These are phyloP conservation scores for Opisthograptis luteolata DNA, from an alignment of 2,888 invertebrate species.

Conservation along the genomic window DNA sequence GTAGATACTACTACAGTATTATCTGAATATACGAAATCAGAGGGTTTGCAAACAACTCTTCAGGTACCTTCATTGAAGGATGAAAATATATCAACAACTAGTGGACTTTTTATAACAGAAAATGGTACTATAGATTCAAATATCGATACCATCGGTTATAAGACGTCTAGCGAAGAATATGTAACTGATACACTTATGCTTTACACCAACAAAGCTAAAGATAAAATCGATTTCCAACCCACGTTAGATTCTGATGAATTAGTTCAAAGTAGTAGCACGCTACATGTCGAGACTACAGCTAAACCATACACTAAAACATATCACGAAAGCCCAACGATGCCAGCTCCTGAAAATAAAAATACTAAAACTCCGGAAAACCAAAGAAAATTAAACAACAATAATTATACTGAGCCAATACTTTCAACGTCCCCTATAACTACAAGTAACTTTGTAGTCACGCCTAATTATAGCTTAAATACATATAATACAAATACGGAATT, in stretches of 20 bases:
- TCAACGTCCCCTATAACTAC: conserved; percentile 37
- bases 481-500: conserved; percentile 2
- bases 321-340: conserved; percentile 49
- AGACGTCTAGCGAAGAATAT: conserved; percentile 6
- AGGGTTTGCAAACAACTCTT: neutral
- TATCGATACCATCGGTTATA: neutral
- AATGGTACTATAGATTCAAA: conserved; percentile 9
- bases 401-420: conserved; percentile 55
- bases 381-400: conserved; percentile 64
- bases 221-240: conserved; percentile 24
- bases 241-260: conserved; percentile 53
- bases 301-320: conserved; percentile 57
- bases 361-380: conserved; percentile 76
- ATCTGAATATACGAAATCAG: neutral
- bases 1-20: neutral
- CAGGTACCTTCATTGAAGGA: neutral
- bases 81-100: neutral
- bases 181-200: conserved; percentile 13
- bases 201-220: conserved; percentile 22
- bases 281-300: conserved; percentile 65
- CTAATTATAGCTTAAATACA: conserved; percentile 15
- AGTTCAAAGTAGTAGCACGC: conserved; percentile 67
- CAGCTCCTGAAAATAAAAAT: conserved; percentile 65
- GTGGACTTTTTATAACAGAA: conserved; percentile 5
- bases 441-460: conserved; percentile 17